Conservation (phyloP, 2,888 invertebrate genomes). For the Amorpha juglandis region DNA sequence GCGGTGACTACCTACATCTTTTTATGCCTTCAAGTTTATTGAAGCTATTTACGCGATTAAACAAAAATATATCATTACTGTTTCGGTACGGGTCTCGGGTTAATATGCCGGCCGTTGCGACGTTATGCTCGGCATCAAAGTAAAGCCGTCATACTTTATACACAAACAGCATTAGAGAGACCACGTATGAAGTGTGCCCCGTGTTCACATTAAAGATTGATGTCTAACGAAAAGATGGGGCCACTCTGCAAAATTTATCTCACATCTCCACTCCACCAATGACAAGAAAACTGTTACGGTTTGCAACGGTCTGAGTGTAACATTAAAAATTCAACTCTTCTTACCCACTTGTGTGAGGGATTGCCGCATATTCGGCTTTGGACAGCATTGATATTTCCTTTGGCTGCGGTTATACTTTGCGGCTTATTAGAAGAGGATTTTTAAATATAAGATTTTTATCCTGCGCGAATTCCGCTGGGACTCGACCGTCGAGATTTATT, state of each 20-base stretch:
- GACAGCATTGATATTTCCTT: conserved; percentile 84
- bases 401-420: conserved; percentile 68
- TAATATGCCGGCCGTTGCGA: conserved; percentile 39
- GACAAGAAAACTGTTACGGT: conserved; percentile 85
- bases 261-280: conserved; percentile 83
- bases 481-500: conserved; percentile 19
- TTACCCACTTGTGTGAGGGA: conserved; percentile 85
- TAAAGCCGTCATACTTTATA: conserved; percentile 65
- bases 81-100: conserved; percentile 29
- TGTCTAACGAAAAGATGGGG: conserved; percentile 83
- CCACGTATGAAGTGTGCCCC: conserved; percentile 78
- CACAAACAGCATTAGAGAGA: conserved; percentile 76
- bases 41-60: conserved; percentile 22
- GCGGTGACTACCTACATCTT: conserved; percentile 57
- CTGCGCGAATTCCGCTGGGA: conserved; percentile 11
- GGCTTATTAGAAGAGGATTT: conserved; percentile 61
- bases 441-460: conserved; percentile 33
- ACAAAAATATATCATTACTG: conserved; percentile 11
- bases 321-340: conserved; percentile 83
- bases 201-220: conserved; percentile 81
- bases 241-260: conserved; percentile 85
- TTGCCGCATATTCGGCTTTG: conserved; percentile 81
- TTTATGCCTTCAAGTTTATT: conserved; percentile 46
- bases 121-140: conserved; percentile 46
- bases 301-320: conserved; percentile 84